A percentile compares a stretch with the other conserved stretches of the same genome.
phyloP scores from a whole-genome alignment of 2,888 invertebrate species.

The Zygogramma bicolorata region DNA sequence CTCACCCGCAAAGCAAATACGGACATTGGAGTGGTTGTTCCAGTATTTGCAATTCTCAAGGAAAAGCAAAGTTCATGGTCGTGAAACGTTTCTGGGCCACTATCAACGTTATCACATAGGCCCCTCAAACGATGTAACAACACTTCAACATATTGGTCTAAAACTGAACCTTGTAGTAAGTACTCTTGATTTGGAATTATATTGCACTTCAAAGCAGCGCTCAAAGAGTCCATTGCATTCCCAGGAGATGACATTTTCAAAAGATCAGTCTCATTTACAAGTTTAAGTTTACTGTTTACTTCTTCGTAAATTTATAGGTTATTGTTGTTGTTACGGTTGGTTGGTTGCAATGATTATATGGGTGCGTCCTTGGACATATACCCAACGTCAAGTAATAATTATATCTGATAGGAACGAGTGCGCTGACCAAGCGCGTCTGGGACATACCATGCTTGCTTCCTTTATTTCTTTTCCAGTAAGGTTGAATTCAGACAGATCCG shows the following conservation, averaged over 20 bases:
- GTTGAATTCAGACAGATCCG: too few relatives aligned
- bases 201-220: constrained; percentile 84
- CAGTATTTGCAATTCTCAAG: constrained; percentile 75
- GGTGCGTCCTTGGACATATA: too few relatives aligned
- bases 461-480: too few relatives aligned
- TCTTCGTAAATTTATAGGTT: too few relatives aligned
- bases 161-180: constrained; percentile 91
- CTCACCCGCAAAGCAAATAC: constrained; percentile 82
- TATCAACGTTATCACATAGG: constrained; percentile 92
- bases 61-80: constrained; percentile 94
- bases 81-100: constrained; percentile 90
- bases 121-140: constrained; percentile 90
- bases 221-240: constrained; percentile 81
- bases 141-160: constrained; percentile 92
- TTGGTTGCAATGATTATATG: too few relatives aligned
- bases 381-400: too few relatives aligned
- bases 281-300: too few relatives aligned
- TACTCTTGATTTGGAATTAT: constrained; percentile 95
- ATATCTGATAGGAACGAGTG: too few relatives aligned
- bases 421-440: too few relatives aligned
- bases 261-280: too few relatives aligned
- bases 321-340: too few relatives aligned
- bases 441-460: too few relatives aligned
- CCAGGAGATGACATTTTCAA: constrained; percentile 64
- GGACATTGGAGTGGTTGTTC: constrained; percentile 57